phyloP scores from a whole-genome alignment of 2,888 invertebrate genomes.

The Hirtodrosophila confusa region DNA sequence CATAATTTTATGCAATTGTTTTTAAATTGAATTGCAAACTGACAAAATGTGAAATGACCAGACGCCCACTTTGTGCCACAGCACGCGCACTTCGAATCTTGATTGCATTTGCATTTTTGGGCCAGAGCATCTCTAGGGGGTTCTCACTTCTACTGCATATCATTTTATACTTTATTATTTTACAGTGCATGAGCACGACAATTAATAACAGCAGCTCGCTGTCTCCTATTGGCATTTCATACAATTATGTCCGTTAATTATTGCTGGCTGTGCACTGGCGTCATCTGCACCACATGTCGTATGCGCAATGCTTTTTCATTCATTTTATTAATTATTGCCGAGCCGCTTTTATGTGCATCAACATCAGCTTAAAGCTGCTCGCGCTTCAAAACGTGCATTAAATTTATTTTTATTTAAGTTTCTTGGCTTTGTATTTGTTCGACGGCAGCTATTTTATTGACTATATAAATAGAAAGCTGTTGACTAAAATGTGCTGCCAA shows the following conservation, averaged over 20 bases:
- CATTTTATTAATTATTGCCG: constrained; percentile 16
- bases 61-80: neutral
- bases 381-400: neutral
- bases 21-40: constrained; percentile 50
- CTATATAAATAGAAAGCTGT: no score
- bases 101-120: constrained; percentile 32
- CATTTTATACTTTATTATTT: no score
- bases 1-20: constrained; percentile 78
- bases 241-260: constrained; percentile 35
- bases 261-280: constrained; percentile 13
- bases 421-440: neutral
- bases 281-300: constrained; percentile 20
- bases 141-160: no score
- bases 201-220: constrained; percentile 16
- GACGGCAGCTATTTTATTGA: no score
- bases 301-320: constrained; percentile 21
- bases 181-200: neutral
- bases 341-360: neutral
- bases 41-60: constrained; percentile 5
- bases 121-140: neutral
- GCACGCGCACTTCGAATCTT: neutral
- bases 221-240: constrained; percentile 19
- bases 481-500: no score
- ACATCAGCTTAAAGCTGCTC: neutral
- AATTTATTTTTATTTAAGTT: neutral